phyloP scores from a whole-genome alignment of 2,888 invertebrate species.

The Calephelis perditalis region DNA sequence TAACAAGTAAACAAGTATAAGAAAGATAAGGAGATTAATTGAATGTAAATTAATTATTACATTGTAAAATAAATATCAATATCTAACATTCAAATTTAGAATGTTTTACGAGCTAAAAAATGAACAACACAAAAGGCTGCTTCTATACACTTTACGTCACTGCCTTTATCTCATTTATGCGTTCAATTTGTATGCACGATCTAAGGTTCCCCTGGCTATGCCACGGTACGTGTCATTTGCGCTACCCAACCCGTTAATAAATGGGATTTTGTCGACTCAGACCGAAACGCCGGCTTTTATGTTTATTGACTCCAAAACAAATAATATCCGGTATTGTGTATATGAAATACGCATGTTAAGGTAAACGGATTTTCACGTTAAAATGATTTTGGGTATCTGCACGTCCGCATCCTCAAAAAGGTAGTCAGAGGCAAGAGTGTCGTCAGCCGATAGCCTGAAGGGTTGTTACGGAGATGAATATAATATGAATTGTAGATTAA shows the following conservation, averaged over 20 bases:
- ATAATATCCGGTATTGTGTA: background rate
- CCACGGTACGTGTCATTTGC: conserved; percentile 29
- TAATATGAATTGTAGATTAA: too few species aligned
- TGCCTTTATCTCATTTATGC: conserved; percentile 51
- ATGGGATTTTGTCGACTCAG: conserved; percentile 15
- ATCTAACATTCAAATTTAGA: too few species aligned
- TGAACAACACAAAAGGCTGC: too few species aligned
- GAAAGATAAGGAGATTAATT: too few species aligned
- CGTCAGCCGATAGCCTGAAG: background rate
- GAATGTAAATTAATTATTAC: too few species aligned
- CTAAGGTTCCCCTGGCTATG: conserved; percentile 53
- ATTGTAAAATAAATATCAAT: too few species aligned
- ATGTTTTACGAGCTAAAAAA: conserved; percentile 31
- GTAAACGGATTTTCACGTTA: background rate
- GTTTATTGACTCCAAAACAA: conserved; percentile 6
- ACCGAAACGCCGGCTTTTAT: conserved; percentile 8
- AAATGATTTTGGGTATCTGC: background rate
- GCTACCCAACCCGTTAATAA: conserved; percentile 24
- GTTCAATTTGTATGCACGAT: conserved; percentile 71
- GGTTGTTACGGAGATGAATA: too few species aligned
- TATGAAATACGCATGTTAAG: background rate
- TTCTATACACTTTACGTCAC: background rate
- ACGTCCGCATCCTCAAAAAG: background rate
- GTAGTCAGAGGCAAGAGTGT: background rate
- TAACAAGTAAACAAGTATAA: too few species aligned